Base-by-base conservation (phyloP, 2,113 vertebrate species). In the Sarotherodon lohbergeri region DNA sequence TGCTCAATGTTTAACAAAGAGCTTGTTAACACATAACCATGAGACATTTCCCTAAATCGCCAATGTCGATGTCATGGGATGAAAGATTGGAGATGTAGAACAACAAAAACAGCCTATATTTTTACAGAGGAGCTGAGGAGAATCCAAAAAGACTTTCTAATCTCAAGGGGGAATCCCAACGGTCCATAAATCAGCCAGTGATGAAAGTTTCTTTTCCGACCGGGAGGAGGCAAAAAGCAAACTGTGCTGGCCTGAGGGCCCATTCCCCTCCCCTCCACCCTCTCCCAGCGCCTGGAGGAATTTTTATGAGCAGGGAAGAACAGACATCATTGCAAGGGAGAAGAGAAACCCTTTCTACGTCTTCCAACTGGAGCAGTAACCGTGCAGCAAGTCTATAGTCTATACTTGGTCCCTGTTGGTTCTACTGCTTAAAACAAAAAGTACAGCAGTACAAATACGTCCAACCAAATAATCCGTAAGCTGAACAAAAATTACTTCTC, bases 201-300 rank as follows among this genome's bases (percentile, higher is more conserved):
- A 97, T 97, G 96, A 97, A 96, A 96, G 96, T 95, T 96, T 93
- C 91, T 94, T 95, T 95, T 95, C 95, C 92, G 82, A 93, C 90
- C 27, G 83, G 91, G 94, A 94, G 93, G 93, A 95, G 92, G 93
- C 92, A 92, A 55, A 96, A 93, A 95, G 94, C 86, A 95, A 95
- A 96, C 92, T 93, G 81, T 86, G 90, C 76, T 84, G 88, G 85
- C 92, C 86, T 84, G 39, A 92, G 87, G 91, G 92, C 88, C 89
- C 71, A 73, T 91, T 80, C 71, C 71, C 78, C 83, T 81, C 80
- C 68, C 88, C 89, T 90, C 79, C 90, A 88, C 90, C 80, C 88
- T 88, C 84, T 90, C 90, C 83, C 81, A 90, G 78, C 66, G 90
- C 90, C 90, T 91, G 91, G 57, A 95, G 94, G 94, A 95, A 95